Base-by-base conservation (phyloP, 2,113 vertebrate species). In the Cebus imitator region DNA sequence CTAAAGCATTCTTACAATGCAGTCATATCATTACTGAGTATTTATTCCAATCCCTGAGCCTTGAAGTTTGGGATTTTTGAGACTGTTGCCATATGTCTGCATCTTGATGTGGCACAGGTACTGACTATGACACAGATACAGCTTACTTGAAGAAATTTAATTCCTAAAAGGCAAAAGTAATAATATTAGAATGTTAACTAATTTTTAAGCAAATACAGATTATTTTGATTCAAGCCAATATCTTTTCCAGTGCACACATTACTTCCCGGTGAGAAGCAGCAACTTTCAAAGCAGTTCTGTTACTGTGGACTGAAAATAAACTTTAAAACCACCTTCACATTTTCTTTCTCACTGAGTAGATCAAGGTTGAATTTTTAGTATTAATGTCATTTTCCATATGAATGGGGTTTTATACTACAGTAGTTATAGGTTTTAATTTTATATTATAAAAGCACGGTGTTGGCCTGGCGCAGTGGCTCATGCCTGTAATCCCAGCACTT, bases 11-110 rank as follows among this genome's bases (percentile, higher is more conserved):
- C 11, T 43, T 78, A 78, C 45, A 89, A 55, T 64, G 72, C 50
- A 37, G 66, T 35, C 37, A 79, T 35, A 13, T 5, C 55, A 30
- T 1, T 75, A 89, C n/a, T 55, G 79, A 40, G 50, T 68, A 48
- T 11, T 73, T 66, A 37, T 18, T 58, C 52, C 72, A 81, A 68
- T 11, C 30, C 30, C 11, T 37, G 58, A 27, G 68, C 21, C 40
- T 21, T 18, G 8, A 58, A 45, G 35, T 61, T 37, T 23, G 35
- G 61, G 68, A 14, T 40, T 23, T 37, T 4, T 1, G 21, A 55
- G 61, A 66, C 48, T 4, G 3, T 1, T 0, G 6, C 18, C 37
- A 12, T 1, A 13, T 5, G 27, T 12, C 78, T 75, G n/a, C 7
- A 35, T 20, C 40, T 9, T 37, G 55, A 75, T 18, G 16, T 1